These are phyloP conservation scores for Salmo trutta DNA, from an alignment of 2,797 vertebrate genomes.

Conservation along the genomic window DNA sequence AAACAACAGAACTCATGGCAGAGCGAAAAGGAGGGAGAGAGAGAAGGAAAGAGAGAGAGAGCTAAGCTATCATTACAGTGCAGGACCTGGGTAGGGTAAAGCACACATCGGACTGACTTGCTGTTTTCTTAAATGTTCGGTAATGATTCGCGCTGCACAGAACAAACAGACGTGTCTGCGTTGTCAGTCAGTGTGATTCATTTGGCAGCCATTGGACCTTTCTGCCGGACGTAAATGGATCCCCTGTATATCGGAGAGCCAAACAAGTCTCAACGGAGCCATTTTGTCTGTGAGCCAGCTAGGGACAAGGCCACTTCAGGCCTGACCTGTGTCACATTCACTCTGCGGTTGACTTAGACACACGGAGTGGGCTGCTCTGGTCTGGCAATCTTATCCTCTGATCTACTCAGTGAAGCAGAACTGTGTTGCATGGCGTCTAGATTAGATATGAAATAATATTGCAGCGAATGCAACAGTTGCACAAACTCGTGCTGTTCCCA, in stretches of 20 bases:
- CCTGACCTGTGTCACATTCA: background rate
- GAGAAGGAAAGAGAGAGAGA: background rate
- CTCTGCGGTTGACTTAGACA: constrained; percentile 2
- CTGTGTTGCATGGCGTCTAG: constrained; percentile 18
- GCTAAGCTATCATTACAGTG: constrained; percentile 8
- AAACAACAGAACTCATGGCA: constrained; percentile 47
- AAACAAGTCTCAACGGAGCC: constrained; percentile 29
- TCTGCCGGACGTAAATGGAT: constrained; percentile 31
- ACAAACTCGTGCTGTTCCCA: constrained; percentile 52
- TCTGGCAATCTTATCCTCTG: constrained; percentile 29
- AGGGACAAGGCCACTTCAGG: background rate
- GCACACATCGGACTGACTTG: constrained; percentile 10
- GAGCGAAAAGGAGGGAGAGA: constrained; percentile 17
- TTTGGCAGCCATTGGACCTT: constrained; percentile 18
- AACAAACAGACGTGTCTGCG: constrained; percentile 25
- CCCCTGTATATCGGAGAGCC: constrained; percentile 24
- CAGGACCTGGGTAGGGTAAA: constrained; percentile 14
- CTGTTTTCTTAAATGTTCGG: constrained; percentile 52
- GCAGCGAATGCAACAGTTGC: constrained; percentile 22
- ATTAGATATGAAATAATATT: constrained; percentile 19
- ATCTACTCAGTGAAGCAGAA: constrained; percentile 33
- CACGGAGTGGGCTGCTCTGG: constrained; percentile 1
- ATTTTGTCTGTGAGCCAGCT: constrained; percentile 9
- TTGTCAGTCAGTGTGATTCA: constrained; percentile 36
- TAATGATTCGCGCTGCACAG: constrained; percentile 16